phyloP scores from a whole-genome alignment of 1,140 invertebrate genomes.

The Tachypleus tridentatus region DNA sequence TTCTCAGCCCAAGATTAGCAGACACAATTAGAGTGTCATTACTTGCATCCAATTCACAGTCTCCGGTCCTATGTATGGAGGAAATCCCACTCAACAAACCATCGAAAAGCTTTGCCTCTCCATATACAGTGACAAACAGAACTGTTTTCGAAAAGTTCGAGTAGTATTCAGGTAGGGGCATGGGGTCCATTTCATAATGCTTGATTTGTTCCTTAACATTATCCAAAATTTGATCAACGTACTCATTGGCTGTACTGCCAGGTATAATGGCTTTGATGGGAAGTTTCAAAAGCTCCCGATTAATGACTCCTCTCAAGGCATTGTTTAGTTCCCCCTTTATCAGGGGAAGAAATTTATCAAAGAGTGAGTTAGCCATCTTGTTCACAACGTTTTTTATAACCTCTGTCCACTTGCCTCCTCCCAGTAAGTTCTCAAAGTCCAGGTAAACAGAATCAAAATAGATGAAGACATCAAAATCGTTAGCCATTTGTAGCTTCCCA shows the following conservation, averaged over 20 bases:
- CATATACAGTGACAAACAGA: conserved; percentile 5
- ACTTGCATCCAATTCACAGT: conserved; percentile 11
- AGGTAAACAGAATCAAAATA: conserved; percentile 15
- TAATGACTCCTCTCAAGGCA: conserved; percentile 11
- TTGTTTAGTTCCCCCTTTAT: conserved; percentile 15
- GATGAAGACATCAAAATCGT: conserved; percentile 14
- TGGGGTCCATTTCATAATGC: conserved; percentile 13
- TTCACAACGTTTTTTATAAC: conserved; percentile 13
- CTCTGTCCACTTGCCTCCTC: conserved; percentile 17
- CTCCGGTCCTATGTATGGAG: conserved; percentile 13
- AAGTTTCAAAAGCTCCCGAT: conserved; percentile 15
- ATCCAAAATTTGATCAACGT: conserved; percentile 14
- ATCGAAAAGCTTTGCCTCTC: conserved; percentile 16
- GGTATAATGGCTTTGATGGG: conserved; percentile 16
- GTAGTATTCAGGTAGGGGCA: conserved; percentile 10
- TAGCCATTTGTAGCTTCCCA: conserved; percentile 9
- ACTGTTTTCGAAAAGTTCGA: conserved; percentile 14
- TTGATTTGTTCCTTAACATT: conserved; percentile 12
- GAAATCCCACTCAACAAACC: conserved; percentile 11
- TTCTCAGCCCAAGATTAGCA: conserved; percentile 9
- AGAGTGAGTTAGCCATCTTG: conserved; percentile 13
- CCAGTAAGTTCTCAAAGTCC: conserved; percentile 16
- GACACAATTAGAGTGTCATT: conserved; percentile 5
- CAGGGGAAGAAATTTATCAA: conserved; percentile 11
- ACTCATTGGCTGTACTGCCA: conserved; percentile 15